Conservation (phyloP, 2,888 invertebrate species). For the Omphaloscelis lunosa region DNA sequence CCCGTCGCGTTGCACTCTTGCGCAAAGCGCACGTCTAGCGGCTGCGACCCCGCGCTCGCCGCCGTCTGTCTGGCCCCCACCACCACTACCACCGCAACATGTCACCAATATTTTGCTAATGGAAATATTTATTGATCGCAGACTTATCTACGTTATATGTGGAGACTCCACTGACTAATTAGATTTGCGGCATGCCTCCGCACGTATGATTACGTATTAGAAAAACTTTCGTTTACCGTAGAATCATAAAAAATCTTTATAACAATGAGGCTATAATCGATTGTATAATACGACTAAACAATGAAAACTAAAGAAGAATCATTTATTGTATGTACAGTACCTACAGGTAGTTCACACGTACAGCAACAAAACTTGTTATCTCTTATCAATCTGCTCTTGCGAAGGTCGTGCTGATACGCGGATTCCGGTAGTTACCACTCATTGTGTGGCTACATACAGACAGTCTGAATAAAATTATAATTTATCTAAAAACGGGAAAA, state of each 20-base stretch:
- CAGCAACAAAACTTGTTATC: constrained; percentile 81
- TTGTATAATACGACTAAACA: constrained; percentile 50
- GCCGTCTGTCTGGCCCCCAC: constrained; percentile 64
- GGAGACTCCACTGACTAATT: constrained; percentile 55
- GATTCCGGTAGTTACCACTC: constrained; percentile 63
- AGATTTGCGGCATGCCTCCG: constrained; percentile 51
- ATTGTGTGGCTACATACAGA: constrained; percentile 36
- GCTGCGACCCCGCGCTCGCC: constrained; percentile 49
- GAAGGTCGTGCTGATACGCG: constrained; percentile 86
- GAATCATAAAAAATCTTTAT: constrained; percentile 42
- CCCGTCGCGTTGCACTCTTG: constrained; percentile 78
- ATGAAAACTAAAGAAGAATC: constrained; percentile 46
- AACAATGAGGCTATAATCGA: constrained; percentile 53
- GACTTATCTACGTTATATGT: constrained; percentile 37
- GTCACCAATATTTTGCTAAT: constrained; percentile 54
- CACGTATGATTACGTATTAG: constrained; percentile 56
- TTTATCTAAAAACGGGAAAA: not conserved
- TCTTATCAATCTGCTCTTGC: constrained; percentile 89
- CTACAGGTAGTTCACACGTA: constrained; percentile 58
- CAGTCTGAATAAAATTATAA: constrained; percentile 29
- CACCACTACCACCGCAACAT: constrained; percentile 60
- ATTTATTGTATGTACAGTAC: constrained; percentile 35
- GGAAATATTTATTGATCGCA: constrained; percentile 61
- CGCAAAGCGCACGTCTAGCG: constrained; percentile 76
- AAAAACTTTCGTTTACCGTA: constrained; percentile 36